Evolutionary conservation across 2,113 vertebrate genomes (phyloP).

Genomic region (Catagonus wagneri): DNA sequence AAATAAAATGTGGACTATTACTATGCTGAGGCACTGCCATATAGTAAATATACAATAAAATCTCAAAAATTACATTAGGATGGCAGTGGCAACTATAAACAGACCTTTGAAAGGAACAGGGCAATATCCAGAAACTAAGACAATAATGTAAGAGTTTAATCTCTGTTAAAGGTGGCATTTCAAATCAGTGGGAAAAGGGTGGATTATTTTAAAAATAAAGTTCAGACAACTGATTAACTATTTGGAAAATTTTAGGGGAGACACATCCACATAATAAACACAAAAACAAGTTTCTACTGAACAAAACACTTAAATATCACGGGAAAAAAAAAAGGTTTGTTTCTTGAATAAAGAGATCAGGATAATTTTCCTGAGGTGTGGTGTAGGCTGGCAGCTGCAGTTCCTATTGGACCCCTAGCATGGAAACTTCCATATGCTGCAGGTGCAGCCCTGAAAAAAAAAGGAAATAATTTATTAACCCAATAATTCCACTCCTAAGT

Average conservation of each 20-base stretch:
- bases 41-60: background rate
- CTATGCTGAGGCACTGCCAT: background rate
- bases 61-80: background rate
- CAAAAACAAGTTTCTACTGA: background rate
- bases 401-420: too few relatives aligned
- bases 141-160: background rate
- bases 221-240: background rate
- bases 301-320: background rate
- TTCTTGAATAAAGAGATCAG: background rate
- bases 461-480: background rate
- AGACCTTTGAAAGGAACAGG: background rate
- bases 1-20: slow-evolving; percentile 5
- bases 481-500: background rate
- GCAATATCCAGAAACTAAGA: background rate
- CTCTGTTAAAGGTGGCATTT: background rate
- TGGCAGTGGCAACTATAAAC: background rate
- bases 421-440: too few relatives aligned
- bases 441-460: too few relatives aligned
- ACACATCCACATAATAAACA: background rate
- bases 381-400: too few relatives aligned
- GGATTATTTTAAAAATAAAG: background rate
- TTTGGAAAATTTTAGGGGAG: background rate
- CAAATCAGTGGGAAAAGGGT: background rate
- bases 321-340: background rate
- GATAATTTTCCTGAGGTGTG: background rate